phyloP scores from a whole-genome alignment of 2,113 vertebrate genomes.

The Oceanodroma tethys region DNA sequence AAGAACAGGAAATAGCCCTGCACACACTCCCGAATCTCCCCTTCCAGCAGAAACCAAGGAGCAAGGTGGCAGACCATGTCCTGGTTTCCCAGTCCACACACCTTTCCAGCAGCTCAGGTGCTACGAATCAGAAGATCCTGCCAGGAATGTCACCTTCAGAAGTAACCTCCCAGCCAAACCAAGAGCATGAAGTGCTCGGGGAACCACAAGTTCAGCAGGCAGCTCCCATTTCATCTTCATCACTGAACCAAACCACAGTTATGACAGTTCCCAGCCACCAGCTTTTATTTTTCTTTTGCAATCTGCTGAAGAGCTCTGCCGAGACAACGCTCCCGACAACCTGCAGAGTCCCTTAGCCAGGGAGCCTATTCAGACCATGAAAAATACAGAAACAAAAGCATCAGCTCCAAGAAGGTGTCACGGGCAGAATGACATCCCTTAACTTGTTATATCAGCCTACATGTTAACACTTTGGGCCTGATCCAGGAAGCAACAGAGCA shows the following conservation, averaged over 20 bases:
- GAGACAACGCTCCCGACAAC: slow-evolving; percentile 42
- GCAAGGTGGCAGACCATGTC: background rate
- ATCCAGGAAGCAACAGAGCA: background rate
- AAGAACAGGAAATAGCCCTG: background rate
- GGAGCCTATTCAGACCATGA: slow-evolving; percentile 27
- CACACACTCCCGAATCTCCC: rapidly evolving
- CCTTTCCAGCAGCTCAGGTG: background rate
- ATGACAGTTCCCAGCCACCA: slow-evolving; percentile 45
- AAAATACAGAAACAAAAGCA: slow-evolving; percentile 15
- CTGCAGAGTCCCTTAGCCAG: slow-evolving; percentile 27
- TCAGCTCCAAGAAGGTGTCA: slow-evolving; percentile 63
- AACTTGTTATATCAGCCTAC: slow-evolving; percentile 56
- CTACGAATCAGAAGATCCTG: background rate
- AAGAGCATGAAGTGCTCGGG: background rate
- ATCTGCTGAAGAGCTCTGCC: slow-evolving; percentile 33
- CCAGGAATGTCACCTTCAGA: slow-evolving; percentile 36
- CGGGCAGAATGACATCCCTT: slow-evolving; percentile 46
- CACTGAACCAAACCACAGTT: slow-evolving; percentile 28
- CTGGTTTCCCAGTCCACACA: background rate
- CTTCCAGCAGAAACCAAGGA: background rate
- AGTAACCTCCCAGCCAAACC: background rate
- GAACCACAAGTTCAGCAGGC: background rate
- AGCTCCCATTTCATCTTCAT: background rate
- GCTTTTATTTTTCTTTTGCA: slow-evolving; percentile 45
- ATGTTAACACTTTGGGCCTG: background rate